Evolutionary conservation across 2,113 vertebrate genomes (phyloP), one percentile per base, ranked within the genome.

Genomic region (Anarrhichthys ocellatus): DNA sequence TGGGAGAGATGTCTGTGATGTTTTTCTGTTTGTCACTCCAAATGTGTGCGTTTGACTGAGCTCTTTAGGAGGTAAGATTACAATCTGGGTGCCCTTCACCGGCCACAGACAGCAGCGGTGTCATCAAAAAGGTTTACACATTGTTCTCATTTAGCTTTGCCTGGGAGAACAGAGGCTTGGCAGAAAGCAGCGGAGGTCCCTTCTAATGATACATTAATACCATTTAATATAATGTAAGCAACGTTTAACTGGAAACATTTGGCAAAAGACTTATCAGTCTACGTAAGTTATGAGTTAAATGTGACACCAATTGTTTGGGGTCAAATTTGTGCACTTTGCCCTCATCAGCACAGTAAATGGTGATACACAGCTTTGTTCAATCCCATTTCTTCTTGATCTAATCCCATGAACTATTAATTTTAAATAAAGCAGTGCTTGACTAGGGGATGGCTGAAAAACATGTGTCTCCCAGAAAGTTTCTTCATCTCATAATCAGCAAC

Each of bases 81-180:
- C 73, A 73, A 7, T 82, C 67, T 84, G 84, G 79, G 83, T 84
- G 87, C 87, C 83, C 71, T 83, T 79, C 78, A 66, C 1, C 59
- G 11, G 80, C 48, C 73, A 40, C 52, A 36, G 74, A 78, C 38
- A 69, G 46, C 71, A 59, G 64, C 22, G 50, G 65, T 68, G 69
- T 89, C 85, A 87, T 92, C 87, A 88, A 88, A 90, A 69, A 48
- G 81, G 81, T 68, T 83, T 78, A 87, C 93, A 93, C 80, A 87
- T 92, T 93, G 92, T 91, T 93, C 84, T 87, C 79, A 90, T 94
- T 92, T 91, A 83, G 65, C 80, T 59, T 80, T 72, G 64, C 83
- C 84, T 83, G 81, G 71, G 86, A 92, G 87, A 86, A 65, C 52
- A 63, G 52, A 68, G 63, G 78, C 76, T 88, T 93, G 91, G 92